Base-by-base conservation (phyloP, 64 coral and sea anemone species). In the Cladopsammia gracilis region DNA sequence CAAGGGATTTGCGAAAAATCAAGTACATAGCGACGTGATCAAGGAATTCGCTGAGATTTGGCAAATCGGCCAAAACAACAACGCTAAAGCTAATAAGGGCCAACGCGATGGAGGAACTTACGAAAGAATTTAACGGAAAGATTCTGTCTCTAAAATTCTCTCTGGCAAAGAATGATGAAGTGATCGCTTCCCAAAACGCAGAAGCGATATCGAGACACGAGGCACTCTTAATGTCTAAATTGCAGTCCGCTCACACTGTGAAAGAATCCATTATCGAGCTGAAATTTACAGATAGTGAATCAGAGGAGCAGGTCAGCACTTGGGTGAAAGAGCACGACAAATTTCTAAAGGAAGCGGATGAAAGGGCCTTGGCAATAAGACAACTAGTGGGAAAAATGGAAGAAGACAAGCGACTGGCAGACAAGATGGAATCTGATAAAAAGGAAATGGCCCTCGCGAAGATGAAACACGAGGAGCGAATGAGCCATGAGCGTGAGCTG, bases 241-340 rank as follows among this genome's bases (percentile, higher is more conserved):
- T 53, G 51, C 51, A 53, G 51, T 53, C 2, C 62, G 14, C 20
- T 65, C 7, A 65, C 18, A 65, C 62, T 2, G 62, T 65, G 15
- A 65, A 65, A 65, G 62, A 65, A 65, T 65, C 62, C n/a, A 65
- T 65, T 65, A 22, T 65, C 62, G 62, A 65, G n/a, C 62, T 16
- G 62, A 65, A 65, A 65, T 65, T 65, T 22, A 65, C 62, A 65
- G 18, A 65, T 19, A 14, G 62, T 65, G 62, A 65, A 65, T 65
- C 62, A 65, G 62, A 65, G 4, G 62, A 65, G 62, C 8, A 5
- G 62, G 62, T 65, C 62, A 65, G n/a, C n/a, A 14, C 62, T 65
- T 65, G 0, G 7, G n/a, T 22, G 62, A 65, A 65, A 22, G 62
- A 65, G 62, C n/a, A 19, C n/a, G 62, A 65, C n/a, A 22, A 22